Base-by-base conservation (phyloP, 2,888 invertebrate species). In the Entomobrya multifasciata region DNA sequence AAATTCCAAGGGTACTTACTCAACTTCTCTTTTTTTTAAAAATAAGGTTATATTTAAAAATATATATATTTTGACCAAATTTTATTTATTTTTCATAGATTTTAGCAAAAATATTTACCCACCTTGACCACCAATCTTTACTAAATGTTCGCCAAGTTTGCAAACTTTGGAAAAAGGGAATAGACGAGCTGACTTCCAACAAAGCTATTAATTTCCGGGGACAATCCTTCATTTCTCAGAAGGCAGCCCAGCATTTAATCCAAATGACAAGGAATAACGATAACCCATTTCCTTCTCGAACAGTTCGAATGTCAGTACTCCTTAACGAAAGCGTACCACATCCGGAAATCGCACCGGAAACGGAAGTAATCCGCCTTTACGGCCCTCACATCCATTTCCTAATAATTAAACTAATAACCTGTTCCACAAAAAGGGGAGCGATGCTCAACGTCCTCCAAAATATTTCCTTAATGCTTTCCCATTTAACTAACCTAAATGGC, bases 221-320 rank as follows among this genome's bases (percentile, higher is more conserved):
- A 17, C 65, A 65, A 30, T 47, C 57, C 30, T 49, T 11, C 6
- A n/a, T 79, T 11, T 27, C 62, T 0, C 0, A 17, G 10, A 17
- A 27, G 25, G 25, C 47, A 10, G n/a, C 65, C n/a, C 15, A 79
- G 30, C 15, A 30, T 25, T 49, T 79, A 10, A 27, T 65, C n/a
- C n/a, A n/a, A n/a, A n/a, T n/a, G 10, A 36, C 25, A 25, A 44
- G 49, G 2, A 22, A 10, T 20, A 65, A 79, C 30, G 11, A 15
- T 49, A 79, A 79, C 17, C 79, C 79, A 2, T 79, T 79, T 30
- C 79, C 79, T 17, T 65, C 49, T 44, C 62, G 79, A 65, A 79
- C 47, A 8, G 79, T 65, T n/a, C 47, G 65, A 3, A 30, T 65
- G 17, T 52, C 79, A 6, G 20, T 79, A 11, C 47, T 65, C 13